These are phyloP conservation scores for Zaprionus ghesquierei DNA, from an alignment of 1,140 invertebrate species.

Conservation along the genomic window DNA sequence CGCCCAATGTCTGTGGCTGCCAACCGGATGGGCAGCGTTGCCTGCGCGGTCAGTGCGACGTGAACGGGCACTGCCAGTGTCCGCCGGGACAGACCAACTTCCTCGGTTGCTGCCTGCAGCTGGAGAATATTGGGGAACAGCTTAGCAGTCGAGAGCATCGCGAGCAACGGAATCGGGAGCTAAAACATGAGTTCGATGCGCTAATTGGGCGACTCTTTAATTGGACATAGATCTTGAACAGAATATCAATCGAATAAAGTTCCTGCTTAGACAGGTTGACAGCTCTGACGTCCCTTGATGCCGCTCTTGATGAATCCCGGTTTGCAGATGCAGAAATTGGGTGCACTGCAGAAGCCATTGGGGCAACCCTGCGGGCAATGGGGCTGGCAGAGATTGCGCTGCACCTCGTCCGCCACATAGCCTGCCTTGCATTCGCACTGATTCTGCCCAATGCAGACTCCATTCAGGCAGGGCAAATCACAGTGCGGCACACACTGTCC, in stretches of 20 bases:
- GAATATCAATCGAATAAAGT: slow-evolving; percentile 5
- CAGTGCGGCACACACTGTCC: slow-evolving; percentile 83
- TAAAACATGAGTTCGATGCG: slow-evolving; percentile 64
- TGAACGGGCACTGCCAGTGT: slow-evolving; percentile 54
- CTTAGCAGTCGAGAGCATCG: slow-evolving; percentile 31
- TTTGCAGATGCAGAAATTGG: slow-evolving; percentile 85
- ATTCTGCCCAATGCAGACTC: slow-evolving; percentile 83
- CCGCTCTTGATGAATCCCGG: slow-evolving; percentile 86
- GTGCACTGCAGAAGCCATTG: slow-evolving; percentile 86
- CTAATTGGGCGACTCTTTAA: slow-evolving; percentile 68
- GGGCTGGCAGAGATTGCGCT: slow-evolving; percentile 84
- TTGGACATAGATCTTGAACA: slow-evolving; percentile 20
- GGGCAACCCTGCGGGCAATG: slow-evolving; percentile 86
- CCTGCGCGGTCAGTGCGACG: slow-evolving; percentile 48
- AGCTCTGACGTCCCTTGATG: slow-evolving; percentile 86
- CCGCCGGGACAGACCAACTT: slow-evolving; percentile 50
- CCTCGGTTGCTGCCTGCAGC: slow-evolving; percentile 57
- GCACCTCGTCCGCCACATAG: slow-evolving; percentile 82
- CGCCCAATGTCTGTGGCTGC: slow-evolving; percentile 70
- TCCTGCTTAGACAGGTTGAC: slow-evolving; percentile 81
- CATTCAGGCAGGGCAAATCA: slow-evolving; percentile 84
- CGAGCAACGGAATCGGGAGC: slow-evolving; percentile 35
- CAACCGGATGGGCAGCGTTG: slow-evolving; percentile 46
- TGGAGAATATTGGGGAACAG: slow-evolving; percentile 8
- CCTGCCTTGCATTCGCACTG: slow-evolving; percentile 84